Percentiles rank a stretch among this genome's conserved stretches.
phyloP scores from a whole-genome alignment of 2,797 vertebrate genomes.

The Acipenser transmontanus region DNA sequence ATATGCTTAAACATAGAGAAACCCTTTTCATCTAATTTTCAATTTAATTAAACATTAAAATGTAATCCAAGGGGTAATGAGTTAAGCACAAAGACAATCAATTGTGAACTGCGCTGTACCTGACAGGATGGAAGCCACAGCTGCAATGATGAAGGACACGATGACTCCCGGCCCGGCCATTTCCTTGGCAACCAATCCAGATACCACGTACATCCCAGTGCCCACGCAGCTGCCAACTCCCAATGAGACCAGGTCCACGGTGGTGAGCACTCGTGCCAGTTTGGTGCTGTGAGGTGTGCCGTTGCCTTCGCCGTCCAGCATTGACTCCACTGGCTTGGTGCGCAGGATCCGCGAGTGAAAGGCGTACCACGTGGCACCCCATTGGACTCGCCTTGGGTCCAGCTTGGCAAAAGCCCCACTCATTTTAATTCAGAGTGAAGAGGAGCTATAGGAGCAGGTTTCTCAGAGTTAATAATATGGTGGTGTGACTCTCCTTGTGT shows the following conservation, averaged over 20 bases:
- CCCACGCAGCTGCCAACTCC: slow-evolving; percentile 93
- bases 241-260: slow-evolving; percentile 86
- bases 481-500: too few species aligned
- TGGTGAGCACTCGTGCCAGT: slow-evolving; percentile 83
- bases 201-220: slow-evolving; percentile 94
- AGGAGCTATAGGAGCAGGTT: background rate
- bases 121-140: slow-evolving; percentile 83
- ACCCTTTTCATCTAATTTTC: too few species aligned
- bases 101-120: slow-evolving; percentile 54
- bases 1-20: too few species aligned
- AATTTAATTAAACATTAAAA: too few species aligned
- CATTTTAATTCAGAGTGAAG: slow-evolving; percentile 42
- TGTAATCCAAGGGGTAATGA: too few species aligned
- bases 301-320: slow-evolving; percentile 67
- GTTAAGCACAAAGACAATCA: background rate
- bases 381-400: slow-evolving; percentile 80
- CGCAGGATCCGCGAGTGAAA: slow-evolving; percentile 74
- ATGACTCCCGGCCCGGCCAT: slow-evolving; percentile 93
- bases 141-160: slow-evolving; percentile 89
- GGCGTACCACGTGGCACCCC: slow-evolving; percentile 71
- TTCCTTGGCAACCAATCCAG: slow-evolving; percentile 88
- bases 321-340: slow-evolving; percentile 87
- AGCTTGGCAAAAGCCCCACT: slow-evolving; percentile 67
- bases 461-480: too few species aligned
- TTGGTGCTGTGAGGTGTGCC: slow-evolving; percentile 58